A percentile compares a stretch with the other conserved stretches of the same genome.
phyloP scores from a whole-genome alignment of 1,140 invertebrate genomes.

The Aphidius gifuensis region DNA sequence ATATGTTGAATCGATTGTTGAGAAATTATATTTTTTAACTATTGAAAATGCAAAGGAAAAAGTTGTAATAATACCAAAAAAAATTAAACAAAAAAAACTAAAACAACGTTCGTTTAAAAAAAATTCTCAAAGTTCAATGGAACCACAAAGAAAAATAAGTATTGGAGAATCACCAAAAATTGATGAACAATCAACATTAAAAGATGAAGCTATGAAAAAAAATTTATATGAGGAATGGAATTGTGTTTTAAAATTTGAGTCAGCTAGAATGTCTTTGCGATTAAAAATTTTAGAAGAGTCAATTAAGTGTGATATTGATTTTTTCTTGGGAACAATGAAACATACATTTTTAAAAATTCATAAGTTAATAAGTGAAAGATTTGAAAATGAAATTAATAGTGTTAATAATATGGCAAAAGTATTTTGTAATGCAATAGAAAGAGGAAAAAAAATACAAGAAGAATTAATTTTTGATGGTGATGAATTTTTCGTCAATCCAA shows the following conservation, averaged over 20 bases:
- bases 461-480: slow-evolving; percentile 53
- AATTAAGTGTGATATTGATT: slow-evolving; percentile 50
- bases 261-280: slow-evolving; percentile 49
- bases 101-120: slow-evolving; percentile 12
- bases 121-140: not conserved
- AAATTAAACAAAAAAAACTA: slow-evolving; percentile 10
- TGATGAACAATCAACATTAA: not conserved
- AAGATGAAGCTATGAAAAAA: slow-evolving; percentile 4
- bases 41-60: slow-evolving; percentile 18
- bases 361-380: slow-evolving; percentile 32
- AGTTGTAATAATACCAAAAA: slow-evolving; percentile 14
- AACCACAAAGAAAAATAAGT: not conserved
- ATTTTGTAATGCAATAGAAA: slow-evolving; percentile 59
- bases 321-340: slow-evolving; percentile 48
- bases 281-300: slow-evolving; percentile 46
- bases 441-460: slow-evolving; percentile 49
- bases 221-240: slow-evolving; percentile 52
- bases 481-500: slow-evolving; percentile 49
- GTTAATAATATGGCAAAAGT: slow-evolving; percentile 57
- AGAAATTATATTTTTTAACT: slow-evolving; percentile 3
- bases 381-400: slow-evolving; percentile 56
- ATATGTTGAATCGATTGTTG: slow-evolving; percentile 21
- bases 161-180: not conserved
- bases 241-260: slow-evolving; percentile 56
- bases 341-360: slow-evolving; percentile 24